Base-by-base conservation (phyloP, 1,140 invertebrate genomes). In the Sipha flava region DNA sequence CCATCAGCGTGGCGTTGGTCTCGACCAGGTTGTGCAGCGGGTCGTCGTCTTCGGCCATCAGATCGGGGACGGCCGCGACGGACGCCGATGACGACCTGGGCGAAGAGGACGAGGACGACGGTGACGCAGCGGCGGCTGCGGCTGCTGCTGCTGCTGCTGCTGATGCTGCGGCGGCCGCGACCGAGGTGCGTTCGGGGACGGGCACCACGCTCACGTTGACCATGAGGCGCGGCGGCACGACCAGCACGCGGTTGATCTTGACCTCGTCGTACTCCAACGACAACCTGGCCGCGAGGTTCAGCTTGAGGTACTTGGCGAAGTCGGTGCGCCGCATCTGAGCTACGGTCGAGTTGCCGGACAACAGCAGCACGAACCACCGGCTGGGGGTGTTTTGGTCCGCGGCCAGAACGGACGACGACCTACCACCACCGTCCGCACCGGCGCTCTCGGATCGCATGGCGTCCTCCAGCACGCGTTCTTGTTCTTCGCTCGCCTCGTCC, bases 261-360 rank as follows among this genome's bases (percentile, higher is more conserved):
- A 85, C 79, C 64, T 85, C 84, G 79, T 85, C 83, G 79, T 85
- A 85, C 72, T 85, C 84, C 16, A 85, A 68, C 4, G 84, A 84
- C 16, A 86, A 79, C 29, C 85, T 82, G 12, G 85, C 85, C 6
- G 85, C 85, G 47, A 86, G 81, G 70, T 85, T 86, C 26, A 85
- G 81, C 64, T 85, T 85, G 6, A 86, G 79, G 49, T 85, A 85
- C 47, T 84, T 85, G 6, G 83, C 82, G 59, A 86, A 85, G 72
- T 85, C 85, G 62, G 83, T 83, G 79, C 84, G 83, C 14, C 85
- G 79, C 9, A 84, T 81, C 29, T 80, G 79, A 10, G 84, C 85
- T 21, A 85, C 84, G 6, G 84, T 85, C 7, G 84, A 83, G 70
- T 85, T 85, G 12, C 84, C 85, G 18, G 82, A 81, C 14, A 85